Base-by-base conservation (phyloP, 1,140 invertebrate species). In the Pentalonia nigronervosa region DNA sequence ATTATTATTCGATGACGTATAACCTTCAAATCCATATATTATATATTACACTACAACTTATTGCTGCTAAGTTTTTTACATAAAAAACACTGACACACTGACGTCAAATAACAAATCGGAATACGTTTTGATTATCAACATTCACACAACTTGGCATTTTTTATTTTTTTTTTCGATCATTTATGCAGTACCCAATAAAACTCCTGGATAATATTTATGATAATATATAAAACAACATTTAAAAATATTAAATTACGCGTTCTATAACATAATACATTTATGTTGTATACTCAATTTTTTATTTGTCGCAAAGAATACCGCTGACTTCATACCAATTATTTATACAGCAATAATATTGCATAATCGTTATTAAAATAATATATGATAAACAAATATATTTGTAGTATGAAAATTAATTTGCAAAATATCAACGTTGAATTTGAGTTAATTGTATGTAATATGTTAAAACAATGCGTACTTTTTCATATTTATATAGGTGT, bases 211-310 rank as follows among this genome's bases (percentile, higher is more conserved):
- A 87, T 87, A 2, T n/a, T 87, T 17, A n/a, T 67, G 17, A 67
- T 67, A n/a, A 67, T 67, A 14, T n/a, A n/a, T 36, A 53, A 36
- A 53, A n/a, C 30, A n/a, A 88, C n/a, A 89, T 53, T 88, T 89
- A 36, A 89, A 34, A 89, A 89, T 89, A 89, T 89, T 89, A 89
- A 53, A 89, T 89, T 89, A 89, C 87, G 34, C n/a, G 34, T 23
- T 53, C n/a, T 36, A 89, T n/a, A 67, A 67, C 60, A 67, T n/a
- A 36, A 89, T 87, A 14, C 20, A n/a, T 0, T 17, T 67, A 60
- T 60, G 14, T 17, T 67, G 14, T 67, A 67, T 17, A n/a, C 56
- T 30, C 30, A 14, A n/a, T 67, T 67, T 67, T n/a, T 17, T 67
- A 21, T 89, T 53, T 36, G 21, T 53, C 8, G 34, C n/a, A 36